Evolutionary conservation across 2,113 vertebrate species (phyloP).

Genomic region (Piaya cayana): DNA sequence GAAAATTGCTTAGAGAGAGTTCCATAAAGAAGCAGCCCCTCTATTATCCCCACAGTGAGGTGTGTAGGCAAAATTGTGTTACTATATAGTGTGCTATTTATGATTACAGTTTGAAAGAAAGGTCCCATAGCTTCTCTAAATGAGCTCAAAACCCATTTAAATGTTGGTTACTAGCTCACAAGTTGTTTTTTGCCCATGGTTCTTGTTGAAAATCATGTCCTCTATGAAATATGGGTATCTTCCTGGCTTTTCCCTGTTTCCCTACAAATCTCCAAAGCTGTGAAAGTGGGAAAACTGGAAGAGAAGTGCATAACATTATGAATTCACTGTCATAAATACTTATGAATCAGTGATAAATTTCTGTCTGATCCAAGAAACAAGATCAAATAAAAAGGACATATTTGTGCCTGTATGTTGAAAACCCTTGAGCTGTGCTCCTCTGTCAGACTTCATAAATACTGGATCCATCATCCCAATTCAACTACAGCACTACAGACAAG

Average conservation of each 20-base stretch:
- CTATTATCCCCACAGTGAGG: neutral
- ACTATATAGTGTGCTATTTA: neutral
- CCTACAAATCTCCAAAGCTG: constrained; percentile 11
- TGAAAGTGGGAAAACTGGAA: neutral
- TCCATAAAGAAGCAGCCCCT: neutral
- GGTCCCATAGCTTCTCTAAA: neutral
- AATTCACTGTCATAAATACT: constrained; percentile 62
- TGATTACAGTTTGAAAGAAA: neutral
- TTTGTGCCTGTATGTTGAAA: constrained; percentile 34
- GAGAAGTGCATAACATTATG: constrained; percentile 29
- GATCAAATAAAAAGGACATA: constrained; percentile 45
- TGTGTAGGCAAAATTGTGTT: neutral
- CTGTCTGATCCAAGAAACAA: constrained; percentile 48
- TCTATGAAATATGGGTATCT: neutral
- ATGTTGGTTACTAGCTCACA: neutral
- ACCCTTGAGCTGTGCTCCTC: constrained; percentile 4
- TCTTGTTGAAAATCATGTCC: neutral
- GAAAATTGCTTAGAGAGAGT: neutral
- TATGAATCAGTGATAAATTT: constrained; percentile 67
- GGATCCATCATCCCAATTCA: constrained; percentile 14
- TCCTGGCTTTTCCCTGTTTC: neutral
- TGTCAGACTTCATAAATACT: constrained; percentile 41
- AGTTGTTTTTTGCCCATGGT: neutral
- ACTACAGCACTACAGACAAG: neutral
- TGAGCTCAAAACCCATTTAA: neutral